Evolutionary conservation across 2,797 vertebrate genomes (phyloP), one percentile per base, ranked within the genome.

Genomic region (Anolis apletophallus): DNA sequence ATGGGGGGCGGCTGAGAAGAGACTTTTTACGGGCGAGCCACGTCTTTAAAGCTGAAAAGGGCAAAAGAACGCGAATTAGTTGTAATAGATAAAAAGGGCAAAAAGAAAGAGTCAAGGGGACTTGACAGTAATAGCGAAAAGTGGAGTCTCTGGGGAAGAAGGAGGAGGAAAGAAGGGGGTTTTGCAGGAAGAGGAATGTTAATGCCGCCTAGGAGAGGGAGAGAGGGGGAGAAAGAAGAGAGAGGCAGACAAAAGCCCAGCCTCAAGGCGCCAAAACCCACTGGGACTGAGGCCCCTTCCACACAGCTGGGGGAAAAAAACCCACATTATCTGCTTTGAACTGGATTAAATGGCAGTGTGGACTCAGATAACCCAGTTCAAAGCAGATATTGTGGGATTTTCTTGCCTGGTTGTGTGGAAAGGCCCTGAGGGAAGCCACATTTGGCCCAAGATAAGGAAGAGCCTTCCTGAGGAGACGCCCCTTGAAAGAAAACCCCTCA

Each of bases 61-160:
- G 98, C 98, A 99, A 97, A 98, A 97, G 97, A 98, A 97, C 98
- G 97, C 95, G 97, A 98, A 99, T 99, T 99, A 98, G 98, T 98
- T 98, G 98, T 98, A 98, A 98, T 97, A 98, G 98, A 98, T 99
- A 99, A 99, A 87, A 99, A 98, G 98, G 98, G 98, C 98, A 98
- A 98, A 98, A 98, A 96, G 97, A 98, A 97, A 95, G 97, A 98
- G 98, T 98, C 98, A 97, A 98, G 97, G 97, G 97, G 97, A 98
- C 97, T 98, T 99, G 99, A 99, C 98, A 99, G 98, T 97, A 98
- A 98, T 97, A 97, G 97, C 96, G 97, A 92, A 97, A 83, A 98
- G 97, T 98, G 97, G 97, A 95, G 96, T 98, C 98, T 97, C 98
- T 16, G 91, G 97, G 97, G 98, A 46, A 46, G 46, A 46, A 46